phyloP scores from a whole-genome alignment of 2,888 invertebrate genomes.

The Thymelicus lineola region DNA sequence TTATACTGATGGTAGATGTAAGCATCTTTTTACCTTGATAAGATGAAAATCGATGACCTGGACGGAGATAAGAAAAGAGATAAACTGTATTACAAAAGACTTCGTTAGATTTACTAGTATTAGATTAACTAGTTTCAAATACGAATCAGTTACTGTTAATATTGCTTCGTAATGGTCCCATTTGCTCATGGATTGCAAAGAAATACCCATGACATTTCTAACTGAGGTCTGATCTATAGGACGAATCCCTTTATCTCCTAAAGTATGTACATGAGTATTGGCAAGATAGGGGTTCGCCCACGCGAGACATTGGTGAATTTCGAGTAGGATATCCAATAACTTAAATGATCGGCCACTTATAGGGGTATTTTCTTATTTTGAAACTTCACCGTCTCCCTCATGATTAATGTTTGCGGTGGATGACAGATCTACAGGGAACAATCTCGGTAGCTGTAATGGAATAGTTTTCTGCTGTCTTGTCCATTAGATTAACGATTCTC shows the following conservation, averaged over 20 bases:
- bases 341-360: conserved; percentile 35
- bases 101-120: too few species aligned
- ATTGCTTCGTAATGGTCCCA: too few species aligned
- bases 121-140: background rate
- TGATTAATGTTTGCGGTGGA: conserved; percentile 28
- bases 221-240: background rate
- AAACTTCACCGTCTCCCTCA: conserved; percentile 23
- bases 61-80: too few species aligned
- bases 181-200: too few species aligned
- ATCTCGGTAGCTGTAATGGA: conserved; percentile 26
- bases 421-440: conserved; percentile 26
- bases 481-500: conserved; percentile 16
- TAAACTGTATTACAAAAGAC: too few species aligned
- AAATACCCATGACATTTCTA: conserved; percentile 12
- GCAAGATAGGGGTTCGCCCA: conserved; percentile 33
- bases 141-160: background rate
- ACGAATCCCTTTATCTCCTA: conserved; percentile 50
- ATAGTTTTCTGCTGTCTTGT: conserved; percentile 17
- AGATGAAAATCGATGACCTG: too few species aligned
- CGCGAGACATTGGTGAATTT: conserved; percentile 30
- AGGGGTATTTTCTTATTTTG: conserved; percentile 32
- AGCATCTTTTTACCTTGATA: too few species aligned
- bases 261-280: conserved; percentile 47
- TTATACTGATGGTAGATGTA: too few species aligned
- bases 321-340: conserved; percentile 33